A percentile compares a stretch with the other conserved stretches of the same genome.
Evolutionary conservation across 2,113 vertebrate genomes (phyloP).

Genomic region (Dryoscopus gambensis): DNA sequence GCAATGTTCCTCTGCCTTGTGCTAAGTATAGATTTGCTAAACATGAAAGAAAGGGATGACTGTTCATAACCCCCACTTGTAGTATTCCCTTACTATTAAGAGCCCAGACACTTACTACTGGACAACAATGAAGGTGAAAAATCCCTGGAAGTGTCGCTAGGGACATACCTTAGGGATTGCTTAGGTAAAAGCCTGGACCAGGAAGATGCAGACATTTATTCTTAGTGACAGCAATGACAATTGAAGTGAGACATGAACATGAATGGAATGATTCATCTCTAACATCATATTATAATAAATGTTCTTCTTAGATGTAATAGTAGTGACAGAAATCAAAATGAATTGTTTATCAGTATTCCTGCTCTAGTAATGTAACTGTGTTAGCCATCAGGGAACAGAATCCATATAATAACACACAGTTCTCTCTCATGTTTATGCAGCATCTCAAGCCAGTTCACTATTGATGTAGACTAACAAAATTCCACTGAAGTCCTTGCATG

Average conservation of each 20-base stretch:
- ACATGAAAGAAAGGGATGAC: not conserved
- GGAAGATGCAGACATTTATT: not conserved
- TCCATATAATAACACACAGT: not conserved
- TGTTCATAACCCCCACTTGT: not conserved
- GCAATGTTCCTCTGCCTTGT: not conserved
- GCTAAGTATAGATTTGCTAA: not conserved
- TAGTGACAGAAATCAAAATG: slow-evolving; percentile 8
- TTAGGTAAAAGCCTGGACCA: not conserved
- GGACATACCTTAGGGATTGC: not conserved
- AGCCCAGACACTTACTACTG: not conserved
- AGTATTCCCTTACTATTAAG: not conserved
- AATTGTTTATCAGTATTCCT: not conserved
- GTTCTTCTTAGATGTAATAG: not conserved
- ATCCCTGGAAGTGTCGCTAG: not conserved
- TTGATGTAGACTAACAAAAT: not conserved
- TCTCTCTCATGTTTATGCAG: not conserved
- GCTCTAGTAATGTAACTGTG: not conserved
- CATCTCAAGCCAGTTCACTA: not conserved
- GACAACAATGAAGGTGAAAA: not conserved
- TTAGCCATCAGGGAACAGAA: not conserved
- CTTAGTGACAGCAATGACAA: not conserved
- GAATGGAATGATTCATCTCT: not conserved
- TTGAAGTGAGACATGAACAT: not conserved
- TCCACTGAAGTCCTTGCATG: not conserved
- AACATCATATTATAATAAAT: not conserved